phyloP scores from a whole-genome alignment of 2,888 invertebrate species.

The Heteromurus nitidus region DNA sequence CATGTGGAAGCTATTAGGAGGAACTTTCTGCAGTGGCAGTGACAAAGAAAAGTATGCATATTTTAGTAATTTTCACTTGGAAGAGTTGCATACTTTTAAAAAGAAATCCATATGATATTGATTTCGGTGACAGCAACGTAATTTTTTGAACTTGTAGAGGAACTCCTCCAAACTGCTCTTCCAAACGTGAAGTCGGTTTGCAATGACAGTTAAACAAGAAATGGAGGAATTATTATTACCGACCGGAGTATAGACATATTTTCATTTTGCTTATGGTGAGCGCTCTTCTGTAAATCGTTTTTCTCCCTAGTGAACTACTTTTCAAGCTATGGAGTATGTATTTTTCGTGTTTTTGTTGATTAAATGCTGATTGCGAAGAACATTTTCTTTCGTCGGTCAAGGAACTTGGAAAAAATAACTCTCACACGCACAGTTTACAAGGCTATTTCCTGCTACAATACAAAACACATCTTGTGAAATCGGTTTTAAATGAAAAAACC shows the following conservation, averaged over 20 bases:
- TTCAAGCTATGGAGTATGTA: not conserved
- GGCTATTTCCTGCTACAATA: too few relatives aligned
- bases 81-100: too few relatives aligned
- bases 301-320: conserved; percentile 1
- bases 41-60: too few relatives aligned
- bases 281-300: not conserved
- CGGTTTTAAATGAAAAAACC: not conserved
- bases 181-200: not conserved
- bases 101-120: not conserved
- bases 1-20: too few relatives aligned
- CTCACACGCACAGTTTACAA: not conserved
- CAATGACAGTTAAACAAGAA: too few relatives aligned
- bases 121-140: not conserved
- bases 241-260: too few relatives aligned
- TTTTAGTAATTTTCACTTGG: too few relatives aligned
- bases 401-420: not conserved
- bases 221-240: too few relatives aligned
- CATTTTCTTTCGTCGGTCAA: not conserved
- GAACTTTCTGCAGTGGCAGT: too few relatives aligned
- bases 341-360: not conserved
- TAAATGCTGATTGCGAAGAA: not conserved
- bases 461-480: not conserved
- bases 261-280: not conserved
- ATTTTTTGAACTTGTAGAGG: not conserved
- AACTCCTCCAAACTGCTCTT: not conserved